Base-by-base conservation (phyloP, 2,888 invertebrate species). In the Pammene aurita region DNA sequence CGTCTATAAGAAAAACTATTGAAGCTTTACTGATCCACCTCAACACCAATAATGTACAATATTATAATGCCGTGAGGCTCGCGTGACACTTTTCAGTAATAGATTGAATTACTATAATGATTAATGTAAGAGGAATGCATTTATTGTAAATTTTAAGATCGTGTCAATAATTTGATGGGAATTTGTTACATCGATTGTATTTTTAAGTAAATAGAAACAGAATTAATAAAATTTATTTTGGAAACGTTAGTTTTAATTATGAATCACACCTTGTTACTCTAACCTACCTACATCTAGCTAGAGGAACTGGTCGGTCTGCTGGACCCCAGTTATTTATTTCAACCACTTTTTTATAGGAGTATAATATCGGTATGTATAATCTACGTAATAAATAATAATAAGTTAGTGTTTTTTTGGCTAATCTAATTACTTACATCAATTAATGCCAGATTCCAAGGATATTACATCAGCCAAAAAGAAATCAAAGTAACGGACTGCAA, bases 141-240 rank as follows among this genome's bases (percentile, higher is more conserved):
- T 90, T 89, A 90, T 86, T 81, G 84, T 14, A 81, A 75, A 76
- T 79, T 79, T 76, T 75, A 84, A 83, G 80, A 86, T 85, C 86
- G 82, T 86, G 84, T 88, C 84, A 83, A 83, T 85, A 79, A 82
- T 84, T 86, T 85, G 83, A 81, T 81, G 82, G 81, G 84, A 82
- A 84, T 87, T 87, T 88, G 86, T 90, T 88, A 89, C 87, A 89
- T 88, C 84, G 83, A 89, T 54, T 87, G 77, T 89, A 88, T 85
- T 84, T 85, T 83, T 88, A 90, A 89, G 87, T 80, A 78, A 83
- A 84, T 80, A 84, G 78, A 80, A 26, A 83, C 82, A 79, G 79
- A 86, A 83, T 82, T 85, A 85, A 83, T 78, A 67, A 72, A 84
- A 80, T 86, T 87, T 90, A 90, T 92, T 92, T 90, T 91, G 80